These are phyloP conservation scores for Pelodiscus sinensis DNA, from an alignment of 2,113 vertebrate genomes.

Conservation along the genomic window DNA sequence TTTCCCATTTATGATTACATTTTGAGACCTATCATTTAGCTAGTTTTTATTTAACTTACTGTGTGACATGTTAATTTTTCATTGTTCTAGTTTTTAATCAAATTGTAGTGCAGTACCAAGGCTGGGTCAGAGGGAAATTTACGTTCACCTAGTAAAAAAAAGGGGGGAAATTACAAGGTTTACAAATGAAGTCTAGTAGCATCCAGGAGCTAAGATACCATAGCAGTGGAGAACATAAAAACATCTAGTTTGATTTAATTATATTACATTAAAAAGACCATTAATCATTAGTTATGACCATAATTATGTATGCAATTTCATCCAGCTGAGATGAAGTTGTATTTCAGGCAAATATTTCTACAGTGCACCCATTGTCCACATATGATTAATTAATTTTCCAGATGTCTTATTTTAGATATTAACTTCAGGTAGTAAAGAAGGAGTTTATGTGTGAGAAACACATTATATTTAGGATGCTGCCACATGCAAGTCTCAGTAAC, in stretches of 20 bases:
- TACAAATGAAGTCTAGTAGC: neutral
- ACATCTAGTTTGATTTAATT: neutral
- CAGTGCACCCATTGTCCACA: neutral
- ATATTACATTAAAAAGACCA: neutral
- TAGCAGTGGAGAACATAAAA: neutral
- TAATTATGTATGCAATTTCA: neutral
- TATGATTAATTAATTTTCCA: neutral
- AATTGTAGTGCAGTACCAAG: neutral
- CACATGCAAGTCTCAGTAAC: neutral
- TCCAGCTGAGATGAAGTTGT: rapidly evolving
- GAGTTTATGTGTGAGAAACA: neutral
- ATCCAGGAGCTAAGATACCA: neutral
- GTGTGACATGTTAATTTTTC: neutral
- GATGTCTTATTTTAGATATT: neutral
- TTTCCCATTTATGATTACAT: neutral
- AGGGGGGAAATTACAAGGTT: neutral
- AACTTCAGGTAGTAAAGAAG: neutral
- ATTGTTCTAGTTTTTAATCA: neutral
- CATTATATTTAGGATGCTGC: too few relatives aligned
- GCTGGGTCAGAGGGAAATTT: neutral
- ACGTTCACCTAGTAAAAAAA: neutral
- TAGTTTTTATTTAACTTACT: neutral
- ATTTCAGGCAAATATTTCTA: neutral
- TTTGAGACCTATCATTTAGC: neutral
- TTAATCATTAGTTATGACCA: neutral